These are phyloP conservation scores for Empidonax traillii DNA, from an alignment of 2,113 vertebrate genomes.

Conservation along the genomic window DNA sequence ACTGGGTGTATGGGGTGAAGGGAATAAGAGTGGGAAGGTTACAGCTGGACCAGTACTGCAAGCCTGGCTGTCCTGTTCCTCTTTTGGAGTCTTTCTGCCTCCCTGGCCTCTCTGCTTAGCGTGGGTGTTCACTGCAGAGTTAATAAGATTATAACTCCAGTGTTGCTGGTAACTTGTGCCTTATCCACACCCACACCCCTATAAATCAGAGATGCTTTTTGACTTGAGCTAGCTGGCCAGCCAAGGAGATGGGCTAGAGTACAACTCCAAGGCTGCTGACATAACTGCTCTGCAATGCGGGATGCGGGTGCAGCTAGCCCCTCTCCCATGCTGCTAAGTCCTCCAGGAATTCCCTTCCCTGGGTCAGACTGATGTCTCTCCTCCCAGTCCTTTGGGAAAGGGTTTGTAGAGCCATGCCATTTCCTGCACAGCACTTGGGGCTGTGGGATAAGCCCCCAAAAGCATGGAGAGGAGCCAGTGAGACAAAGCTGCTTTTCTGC, in stretches of 20 bases:
- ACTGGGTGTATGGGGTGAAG: background rate
- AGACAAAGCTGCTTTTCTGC: background rate
- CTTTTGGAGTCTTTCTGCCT: background rate
- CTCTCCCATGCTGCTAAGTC: background rate
- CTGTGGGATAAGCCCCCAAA: background rate
- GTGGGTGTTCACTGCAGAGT: conserved; percentile 7
- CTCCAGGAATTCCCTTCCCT: background rate
- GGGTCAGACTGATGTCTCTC: background rate
- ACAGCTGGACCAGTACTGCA: background rate
- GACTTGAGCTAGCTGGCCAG: background rate
- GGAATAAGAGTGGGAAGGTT: background rate
- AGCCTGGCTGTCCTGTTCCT: background rate
- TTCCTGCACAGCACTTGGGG: background rate
- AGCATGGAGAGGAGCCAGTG: background rate
- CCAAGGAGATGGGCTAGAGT: background rate
- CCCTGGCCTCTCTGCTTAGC: background rate
- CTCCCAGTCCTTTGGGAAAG: background rate
- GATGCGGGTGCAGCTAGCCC: background rate
- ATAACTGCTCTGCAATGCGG: background rate
- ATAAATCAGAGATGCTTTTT: background rate
- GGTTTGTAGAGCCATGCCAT: background rate
- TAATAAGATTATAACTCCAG: conserved; percentile 37
- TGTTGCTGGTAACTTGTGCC: conserved; percentile 11
- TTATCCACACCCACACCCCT: conserved; percentile 16
- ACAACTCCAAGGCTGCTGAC: background rate